Conservation (phyloP, 2,888 invertebrate species). For the Pheosia gnoma region DNA sequence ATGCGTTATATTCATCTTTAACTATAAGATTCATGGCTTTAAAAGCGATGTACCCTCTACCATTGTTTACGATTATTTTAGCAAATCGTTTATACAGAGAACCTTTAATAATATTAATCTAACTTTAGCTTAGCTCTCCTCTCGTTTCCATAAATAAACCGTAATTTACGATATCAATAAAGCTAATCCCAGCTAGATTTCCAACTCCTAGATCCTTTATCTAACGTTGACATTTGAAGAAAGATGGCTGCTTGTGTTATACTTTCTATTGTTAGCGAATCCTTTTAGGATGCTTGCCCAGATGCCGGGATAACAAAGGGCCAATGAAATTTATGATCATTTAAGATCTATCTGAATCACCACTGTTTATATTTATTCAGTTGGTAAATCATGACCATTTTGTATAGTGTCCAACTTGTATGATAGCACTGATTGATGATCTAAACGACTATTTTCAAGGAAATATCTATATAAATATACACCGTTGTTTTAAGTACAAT, state of each 20-base stretch:
- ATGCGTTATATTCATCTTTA: neutral
- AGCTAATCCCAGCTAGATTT: conserved; percentile 34
- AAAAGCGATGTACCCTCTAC: too few relatives aligned
- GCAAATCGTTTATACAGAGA: neutral
- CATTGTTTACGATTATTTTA: neutral
- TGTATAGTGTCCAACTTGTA: neutral
- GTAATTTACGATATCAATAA: conserved; percentile 29
- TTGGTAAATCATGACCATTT: neutral
- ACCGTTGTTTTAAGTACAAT: too few relatives aligned
- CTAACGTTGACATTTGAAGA: conserved; percentile 43
- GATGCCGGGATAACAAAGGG: conserved; percentile 35
- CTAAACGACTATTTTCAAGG: too few relatives aligned
- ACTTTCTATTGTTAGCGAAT: conserved; percentile 47
- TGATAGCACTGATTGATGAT: too few relatives aligned
- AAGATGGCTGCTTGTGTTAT: conserved; percentile 44
- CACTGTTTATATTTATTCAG: neutral
- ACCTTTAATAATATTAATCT: neutral
- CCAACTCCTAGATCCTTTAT: conserved; percentile 37
- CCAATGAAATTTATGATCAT: conserved; percentile 33
- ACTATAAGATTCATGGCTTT: too few relatives aligned
- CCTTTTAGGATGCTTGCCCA: conserved; percentile 44
- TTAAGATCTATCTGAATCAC: neutral
- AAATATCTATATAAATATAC: too few relatives aligned
- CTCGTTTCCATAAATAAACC: conserved; percentile 20
- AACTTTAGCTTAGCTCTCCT: neutral